A percentile compares a stretch with the other conserved stretches of the same genome.
Conservation (phyloP, 92 coral and sea anemone species). For the Bergia puertoricense region DNA sequence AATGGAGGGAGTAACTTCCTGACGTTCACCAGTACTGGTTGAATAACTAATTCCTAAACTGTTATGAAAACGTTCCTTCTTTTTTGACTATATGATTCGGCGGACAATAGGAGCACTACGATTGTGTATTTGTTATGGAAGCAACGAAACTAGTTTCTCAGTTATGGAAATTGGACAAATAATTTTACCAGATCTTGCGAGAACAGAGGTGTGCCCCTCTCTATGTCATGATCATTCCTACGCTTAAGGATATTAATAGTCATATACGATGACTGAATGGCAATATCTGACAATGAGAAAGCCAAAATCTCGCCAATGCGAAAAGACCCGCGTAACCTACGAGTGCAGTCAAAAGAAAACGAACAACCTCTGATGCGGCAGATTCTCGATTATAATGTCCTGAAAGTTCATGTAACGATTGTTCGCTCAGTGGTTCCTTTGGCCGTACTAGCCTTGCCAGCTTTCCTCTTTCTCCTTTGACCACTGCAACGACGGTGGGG, state of each 20-base stretch:
- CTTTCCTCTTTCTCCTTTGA: no score
- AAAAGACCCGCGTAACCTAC: background rate
- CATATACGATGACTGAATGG: background rate
- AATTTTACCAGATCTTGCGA: background rate
- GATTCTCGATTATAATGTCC: background rate
- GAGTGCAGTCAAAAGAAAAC: background rate
- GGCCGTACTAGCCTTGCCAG: background rate
- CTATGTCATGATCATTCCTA: slow-evolving; percentile 1
- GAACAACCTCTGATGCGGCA: background rate
- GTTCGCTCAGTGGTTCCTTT: background rate
- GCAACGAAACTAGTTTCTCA: background rate
- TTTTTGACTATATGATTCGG: background rate
- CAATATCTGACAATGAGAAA: background rate
- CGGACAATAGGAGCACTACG: background rate
- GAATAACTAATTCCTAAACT: background rate
- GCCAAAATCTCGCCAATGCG: background rate
- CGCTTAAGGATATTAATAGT: background rate
- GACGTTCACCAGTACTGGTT: slow-evolving; percentile 4
- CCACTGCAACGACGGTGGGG: background rate
- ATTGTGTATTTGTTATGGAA: slow-evolving; percentile 3
- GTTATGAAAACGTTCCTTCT: background rate
- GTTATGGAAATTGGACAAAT: slow-evolving; percentile 6
- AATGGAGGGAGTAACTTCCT: background rate
- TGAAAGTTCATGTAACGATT: background rate
- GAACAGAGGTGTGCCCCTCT: background rate